phyloP scores from a whole-genome alignment of 1,140 invertebrate species.

The Chymomyza costata region DNA sequence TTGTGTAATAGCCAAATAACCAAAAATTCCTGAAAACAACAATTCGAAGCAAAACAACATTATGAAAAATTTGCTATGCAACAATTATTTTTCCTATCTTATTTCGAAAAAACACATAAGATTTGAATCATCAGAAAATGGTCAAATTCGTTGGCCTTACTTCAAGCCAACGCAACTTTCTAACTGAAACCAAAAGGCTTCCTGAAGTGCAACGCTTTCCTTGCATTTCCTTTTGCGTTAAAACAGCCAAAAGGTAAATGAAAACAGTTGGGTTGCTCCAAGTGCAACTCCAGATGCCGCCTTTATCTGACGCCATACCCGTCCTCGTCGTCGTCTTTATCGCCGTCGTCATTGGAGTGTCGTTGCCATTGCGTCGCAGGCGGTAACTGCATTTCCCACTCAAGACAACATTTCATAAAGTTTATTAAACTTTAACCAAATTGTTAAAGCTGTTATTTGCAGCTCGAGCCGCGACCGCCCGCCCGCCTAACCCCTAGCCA shows the following conservation, averaged over 20 bases:
- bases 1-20: neutral
- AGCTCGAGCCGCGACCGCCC: conserved; percentile 2
- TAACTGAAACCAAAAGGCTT: conserved; percentile 26
- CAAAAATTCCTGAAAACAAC: conserved; percentile 8
- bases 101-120: no score
- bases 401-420: conserved; percentile 69
- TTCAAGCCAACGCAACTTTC: conserved; percentile 42
- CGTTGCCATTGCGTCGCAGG: conserved; percentile 21
- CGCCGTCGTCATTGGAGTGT: conserved; percentile 48
- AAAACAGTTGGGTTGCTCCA: no score
- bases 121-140: no score
- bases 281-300: no score
- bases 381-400: conserved; percentile 61
- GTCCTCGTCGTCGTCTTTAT: conserved; percentile 18
- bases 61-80: conserved; percentile 8
- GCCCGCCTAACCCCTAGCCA: conserved; percentile 14
- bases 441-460: conserved; percentile 60
- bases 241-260: no score
- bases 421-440: conserved; percentile 72
- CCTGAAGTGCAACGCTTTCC: conserved; percentile 39
- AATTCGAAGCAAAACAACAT: conserved; percentile 1
- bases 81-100: no score
- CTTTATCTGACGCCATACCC: no score
- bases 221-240: conserved; percentile 42
- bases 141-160: no score